These are phyloP conservation scores for Phenganax subtilis DNA, from an alignment of 92 coral and sea anemone species.

Conservation along the genomic window DNA sequence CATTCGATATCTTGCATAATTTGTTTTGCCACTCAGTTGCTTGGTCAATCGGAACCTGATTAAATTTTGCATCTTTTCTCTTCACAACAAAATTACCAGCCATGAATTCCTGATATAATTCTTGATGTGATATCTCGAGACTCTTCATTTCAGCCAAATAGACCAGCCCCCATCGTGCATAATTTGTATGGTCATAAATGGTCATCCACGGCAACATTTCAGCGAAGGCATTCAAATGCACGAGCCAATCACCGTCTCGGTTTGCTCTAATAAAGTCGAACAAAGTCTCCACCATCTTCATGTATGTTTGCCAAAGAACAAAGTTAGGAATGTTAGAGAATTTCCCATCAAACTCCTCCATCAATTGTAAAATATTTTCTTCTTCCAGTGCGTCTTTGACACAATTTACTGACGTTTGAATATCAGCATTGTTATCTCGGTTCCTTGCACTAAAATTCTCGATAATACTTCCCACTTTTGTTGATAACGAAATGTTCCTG, in stretches of 20 bases:
- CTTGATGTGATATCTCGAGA: not conserved
- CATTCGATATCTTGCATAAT: conserved; percentile 17
- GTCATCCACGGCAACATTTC: conserved; percentile 18
- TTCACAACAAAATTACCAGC: conserved; percentile 12
- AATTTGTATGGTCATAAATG: conserved; percentile 4
- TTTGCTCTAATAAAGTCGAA: not conserved
- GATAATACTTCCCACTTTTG: not conserved
- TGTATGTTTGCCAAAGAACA: conserved; percentile 15
- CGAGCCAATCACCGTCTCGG: not conserved
- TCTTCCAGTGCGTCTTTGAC: no score
- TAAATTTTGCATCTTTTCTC: not conserved
- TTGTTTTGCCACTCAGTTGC: conserved; percentile 12
- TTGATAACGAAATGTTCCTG: no score
- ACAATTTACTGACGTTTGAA: no score
- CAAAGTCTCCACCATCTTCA: conserved; percentile 17
- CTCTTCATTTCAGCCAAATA: conserved; percentile 4
- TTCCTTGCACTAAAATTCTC: not conserved
- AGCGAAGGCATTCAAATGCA: not conserved
- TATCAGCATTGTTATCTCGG: no score
- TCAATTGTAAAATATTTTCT: not conserved
- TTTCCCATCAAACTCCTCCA: not conserved
- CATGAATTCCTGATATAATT: not conserved
- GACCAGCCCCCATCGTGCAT: not conserved
- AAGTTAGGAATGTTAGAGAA: not conserved
- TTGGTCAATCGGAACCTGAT: conserved; percentile 1